These are phyloP conservation scores for Dasypus novemcinctus DNA, from an alignment of 2,113 vertebrate genomes.

Conservation along the genomic window DNA sequence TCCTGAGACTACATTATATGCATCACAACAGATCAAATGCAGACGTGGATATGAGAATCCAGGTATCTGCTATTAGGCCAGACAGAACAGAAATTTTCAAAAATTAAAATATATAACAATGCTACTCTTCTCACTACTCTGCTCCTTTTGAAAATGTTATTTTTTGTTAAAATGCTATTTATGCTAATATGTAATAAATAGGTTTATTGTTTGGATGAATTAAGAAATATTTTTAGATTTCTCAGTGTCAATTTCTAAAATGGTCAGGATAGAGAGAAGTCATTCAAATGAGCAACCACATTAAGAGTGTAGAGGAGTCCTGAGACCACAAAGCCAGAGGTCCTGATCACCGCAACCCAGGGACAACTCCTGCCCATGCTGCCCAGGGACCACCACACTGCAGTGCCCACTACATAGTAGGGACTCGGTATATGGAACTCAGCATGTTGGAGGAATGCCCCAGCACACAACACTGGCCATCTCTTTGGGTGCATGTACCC, in stretches of 20 bases:
- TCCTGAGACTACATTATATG: fast-evolving
- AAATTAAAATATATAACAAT: not conserved
- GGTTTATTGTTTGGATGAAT: not conserved
- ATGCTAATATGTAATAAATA: too few relatives aligned
- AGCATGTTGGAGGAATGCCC: not conserved
- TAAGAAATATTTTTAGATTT: not conserved
- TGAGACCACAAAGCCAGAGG: not conserved
- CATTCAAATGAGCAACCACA: not conserved
- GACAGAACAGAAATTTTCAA: not conserved
- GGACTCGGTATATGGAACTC: fast-evolving
- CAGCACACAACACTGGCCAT: fast-evolving
- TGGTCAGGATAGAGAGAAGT: not conserved
- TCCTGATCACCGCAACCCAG: fast-evolving
- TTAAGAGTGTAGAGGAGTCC: not conserved
- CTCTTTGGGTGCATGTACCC: not conserved
- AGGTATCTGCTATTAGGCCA: not conserved
- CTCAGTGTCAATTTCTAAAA: not conserved
- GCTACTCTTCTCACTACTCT: not conserved
- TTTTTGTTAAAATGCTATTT: not conserved
- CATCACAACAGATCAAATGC: fast-evolving
- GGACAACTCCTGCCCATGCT: fast-evolving
- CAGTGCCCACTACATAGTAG: fast-evolving
- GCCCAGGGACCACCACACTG: fast-evolving
- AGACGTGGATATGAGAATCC: not conserved
- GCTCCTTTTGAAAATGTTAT: not conserved